These are phyloP conservation scores for Drosophila fuyamai DNA, from an alignment of 1,140 invertebrate species.

Conservation along the genomic window DNA sequence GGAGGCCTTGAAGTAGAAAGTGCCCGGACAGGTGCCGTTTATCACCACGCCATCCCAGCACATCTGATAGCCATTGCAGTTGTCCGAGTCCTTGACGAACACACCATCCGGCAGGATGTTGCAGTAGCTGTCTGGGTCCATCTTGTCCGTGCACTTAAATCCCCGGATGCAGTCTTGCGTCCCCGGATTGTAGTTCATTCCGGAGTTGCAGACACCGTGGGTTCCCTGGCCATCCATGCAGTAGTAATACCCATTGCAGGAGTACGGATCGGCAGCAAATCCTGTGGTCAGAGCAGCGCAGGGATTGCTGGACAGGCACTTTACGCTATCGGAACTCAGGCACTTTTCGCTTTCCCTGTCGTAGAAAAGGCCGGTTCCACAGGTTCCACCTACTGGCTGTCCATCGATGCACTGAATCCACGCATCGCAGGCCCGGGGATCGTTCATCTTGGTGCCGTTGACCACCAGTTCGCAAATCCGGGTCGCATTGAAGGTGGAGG, in stretches of 20 bases:
- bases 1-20: constrained; percentile 62
- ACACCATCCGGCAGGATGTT: constrained; percentile 79
- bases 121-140: constrained; percentile 67
- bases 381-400: constrained; percentile 46
- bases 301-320: constrained; percentile 72
- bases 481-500: constrained; percentile 57
- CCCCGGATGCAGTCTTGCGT: constrained; percentile 65
- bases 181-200: constrained; percentile 67
- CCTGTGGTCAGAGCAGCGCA: constrained; percentile 58
- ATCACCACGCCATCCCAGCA: constrained; percentile 64
- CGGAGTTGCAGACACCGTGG: constrained; percentile 51
- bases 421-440: constrained; percentile 65
- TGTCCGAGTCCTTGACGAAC: constrained; percentile 56
- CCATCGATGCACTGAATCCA: constrained; percentile 70
- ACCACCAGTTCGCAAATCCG: constrained; percentile 54
- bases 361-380: constrained; percentile 54
- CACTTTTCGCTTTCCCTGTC: constrained; percentile 59
- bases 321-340: constrained; percentile 37
- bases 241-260: constrained; percentile 76
- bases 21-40: constrained; percentile 60
- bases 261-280: constrained; percentile 71
- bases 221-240: constrained; percentile 57
- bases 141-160: constrained; percentile 49
- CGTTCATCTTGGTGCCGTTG: constrained; percentile 66
- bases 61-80: constrained; percentile 65